Base-by-base conservation (phyloP, 1,140 invertebrate species). In the Trypoxylus dichotomus region DNA sequence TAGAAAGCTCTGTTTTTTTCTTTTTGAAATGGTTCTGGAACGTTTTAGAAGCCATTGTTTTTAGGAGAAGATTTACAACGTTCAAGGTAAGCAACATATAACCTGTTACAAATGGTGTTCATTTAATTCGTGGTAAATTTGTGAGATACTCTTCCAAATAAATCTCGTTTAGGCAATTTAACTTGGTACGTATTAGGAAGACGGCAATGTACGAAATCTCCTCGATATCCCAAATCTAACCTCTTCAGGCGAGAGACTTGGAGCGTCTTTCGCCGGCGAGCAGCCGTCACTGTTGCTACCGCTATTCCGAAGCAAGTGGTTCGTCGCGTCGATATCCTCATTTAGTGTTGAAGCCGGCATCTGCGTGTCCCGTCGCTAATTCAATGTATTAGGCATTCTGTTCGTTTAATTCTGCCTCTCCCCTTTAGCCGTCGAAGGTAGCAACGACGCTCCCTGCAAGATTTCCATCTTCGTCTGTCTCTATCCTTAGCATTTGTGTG, bases 321-420 rank as follows among this genome's bases (percentile, higher is more conserved):
- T 58, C 47, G 47, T 29, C 21, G 60, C 27, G n/a, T 27, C 24
- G 60, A 68, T 24, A 68, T 68, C 60, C 60, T 68, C 60, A 58
- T 76, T 76, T 32, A 76, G 10, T 32, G 10, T 47, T 42, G 75
- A 21, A 76, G 27, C 27, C 75, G 21, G 21, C 63, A n/a, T 29
- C 77, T 77, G 24, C 77, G 77, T 77, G 77, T 58, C 72, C 41
- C 77, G 43, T 74, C 77, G 32, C 77, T 77, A 77, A 77, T 77
- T 74, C 77, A 74, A 58, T 74, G 77, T 77, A 77, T 77, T 77
- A 77, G 77, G 71, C 77, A 77, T 74, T 54, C 77, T 77, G 77
- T 77, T 77, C 77, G 74, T 74, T 77, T 77, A 77, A 71, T 74
- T 77, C 71, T 47, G 63, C 42, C 71, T 74, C 71, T 77, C 63